phyloP scores from a whole-genome alignment of 2,888 invertebrate genomes.

The Zygogramma bicolorata region DNA sequence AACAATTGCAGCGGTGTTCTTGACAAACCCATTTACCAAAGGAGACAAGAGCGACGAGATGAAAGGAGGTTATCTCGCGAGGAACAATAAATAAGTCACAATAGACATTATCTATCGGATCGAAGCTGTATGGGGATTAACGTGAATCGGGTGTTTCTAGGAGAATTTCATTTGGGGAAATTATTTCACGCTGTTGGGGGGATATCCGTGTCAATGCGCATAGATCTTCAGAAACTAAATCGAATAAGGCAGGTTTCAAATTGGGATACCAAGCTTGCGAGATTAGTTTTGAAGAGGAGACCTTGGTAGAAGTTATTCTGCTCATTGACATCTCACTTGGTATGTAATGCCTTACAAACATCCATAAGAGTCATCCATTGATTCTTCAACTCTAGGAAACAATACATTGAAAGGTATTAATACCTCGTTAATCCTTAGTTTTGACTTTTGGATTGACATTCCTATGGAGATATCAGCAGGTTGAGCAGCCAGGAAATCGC shows the following conservation, averaged over 20 bases:
- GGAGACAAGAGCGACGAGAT: background rate
- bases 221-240: background rate
- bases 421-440: no score
- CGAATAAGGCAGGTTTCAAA: background rate
- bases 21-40: slow-evolving; percentile 10
- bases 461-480: no score
- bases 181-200: background rate
- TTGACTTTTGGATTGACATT: no score
- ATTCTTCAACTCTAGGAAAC: no score
- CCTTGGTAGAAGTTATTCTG: no score
- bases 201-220: background rate
- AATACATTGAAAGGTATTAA: no score
- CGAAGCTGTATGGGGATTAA: background rate
- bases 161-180: background rate
- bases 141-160: background rate
- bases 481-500: no score
- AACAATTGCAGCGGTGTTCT: background rate
- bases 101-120: slow-evolving; percentile 18
- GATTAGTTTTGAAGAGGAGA: no score
- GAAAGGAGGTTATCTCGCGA: slow-evolving; percentile 12
- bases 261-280: background rate
- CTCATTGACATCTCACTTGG: no score
- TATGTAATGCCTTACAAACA: no score
- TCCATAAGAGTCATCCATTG: no score
- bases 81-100: slow-evolving; percentile 36